Evolutionary conservation across 1,140 invertebrate species (phyloP).

Genomic region (Drosophila funebris): DNA sequence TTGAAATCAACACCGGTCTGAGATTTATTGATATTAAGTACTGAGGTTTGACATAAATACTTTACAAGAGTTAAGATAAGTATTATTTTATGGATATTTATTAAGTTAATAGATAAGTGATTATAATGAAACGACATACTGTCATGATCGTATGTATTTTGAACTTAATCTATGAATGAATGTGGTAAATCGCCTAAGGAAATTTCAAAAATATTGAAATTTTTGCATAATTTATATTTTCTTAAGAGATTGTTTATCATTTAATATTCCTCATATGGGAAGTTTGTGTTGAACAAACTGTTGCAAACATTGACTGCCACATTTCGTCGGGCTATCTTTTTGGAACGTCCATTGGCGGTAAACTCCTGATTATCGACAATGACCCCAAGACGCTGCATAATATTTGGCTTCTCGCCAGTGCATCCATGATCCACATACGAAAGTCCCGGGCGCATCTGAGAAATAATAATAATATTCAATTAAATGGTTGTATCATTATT

Average conservation of each 20-base stretch:
- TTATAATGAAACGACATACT: slow-evolving; percentile 2
- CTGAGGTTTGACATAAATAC: too few species aligned
- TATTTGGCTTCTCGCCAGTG: slow-evolving; percentile 87
- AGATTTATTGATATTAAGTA: too few species aligned
- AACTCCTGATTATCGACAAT: slow-evolving; percentile 85
- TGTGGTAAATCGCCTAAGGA: background rate
- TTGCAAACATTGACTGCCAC: slow-evolving; percentile 85
- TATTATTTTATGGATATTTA: background rate
- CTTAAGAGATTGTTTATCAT: background rate
- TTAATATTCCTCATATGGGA: slow-evolving; percentile 47
- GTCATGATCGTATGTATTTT: background rate
- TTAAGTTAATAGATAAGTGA: background rate
- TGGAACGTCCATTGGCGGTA: slow-evolving; percentile 84
- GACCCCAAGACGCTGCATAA: slow-evolving; percentile 84
- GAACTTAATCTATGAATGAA: background rate
- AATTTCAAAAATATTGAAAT: background rate
- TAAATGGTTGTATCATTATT: background rate
- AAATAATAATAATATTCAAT: background rate
- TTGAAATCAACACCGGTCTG: too few species aligned
- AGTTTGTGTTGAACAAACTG: slow-evolving; percentile 83
- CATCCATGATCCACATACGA: slow-evolving; percentile 86
- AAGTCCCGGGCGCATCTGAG: slow-evolving; percentile 88
- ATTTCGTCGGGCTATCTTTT: slow-evolving; percentile 85
- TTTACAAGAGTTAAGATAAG: too few species aligned
- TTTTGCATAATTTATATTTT: too few species aligned